Percentiles rank a stretch among this genome's conserved stretches.
Evolutionary conservation across 2,888 invertebrate genomes (phyloP).

Genomic region (Lymantria dispar): DNA sequence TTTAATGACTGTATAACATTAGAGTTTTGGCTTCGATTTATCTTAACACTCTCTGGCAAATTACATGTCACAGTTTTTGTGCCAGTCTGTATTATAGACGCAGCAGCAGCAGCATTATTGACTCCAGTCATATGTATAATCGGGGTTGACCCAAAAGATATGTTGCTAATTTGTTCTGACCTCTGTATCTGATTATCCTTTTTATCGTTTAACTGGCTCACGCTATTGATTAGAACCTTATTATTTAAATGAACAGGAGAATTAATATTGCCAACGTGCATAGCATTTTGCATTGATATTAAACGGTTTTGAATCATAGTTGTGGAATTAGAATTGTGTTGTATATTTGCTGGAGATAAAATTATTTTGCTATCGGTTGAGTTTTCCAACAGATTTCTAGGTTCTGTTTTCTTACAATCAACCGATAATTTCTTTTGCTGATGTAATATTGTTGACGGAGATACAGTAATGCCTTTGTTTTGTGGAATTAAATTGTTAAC

Average conservation of each 20-base stretch:
- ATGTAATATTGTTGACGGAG: constrained; percentile 48
- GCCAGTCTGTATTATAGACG: constrained; percentile 61
- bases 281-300: constrained; percentile 69
- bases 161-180: constrained; percentile 55
- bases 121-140: constrained; percentile 66
- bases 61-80: constrained; percentile 58
- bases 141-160: constrained; percentile 52
- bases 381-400: constrained; percentile 45
- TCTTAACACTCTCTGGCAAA: constrained; percentile 49
- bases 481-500: constrained; percentile 69
- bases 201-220: constrained; percentile 58
- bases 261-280: constrained; percentile 61
- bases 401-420: constrained; percentile 60
- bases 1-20: constrained; percentile 69
- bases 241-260: constrained; percentile 58
- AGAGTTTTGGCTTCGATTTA: constrained; percentile 54
- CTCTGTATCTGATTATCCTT: constrained; percentile 57
- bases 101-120: constrained; percentile 42
- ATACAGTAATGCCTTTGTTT: constrained; percentile 53
- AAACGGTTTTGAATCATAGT: constrained; percentile 74
- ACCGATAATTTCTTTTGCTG: constrained; percentile 65
- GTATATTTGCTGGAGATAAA: constrained; percentile 63
- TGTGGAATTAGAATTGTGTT: constrained; percentile 61
- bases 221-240: constrained; percentile 65
- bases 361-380: constrained; percentile 67